Evolutionary conservation across 2,888 invertebrate species (phyloP), one percentile per base, ranked within the genome.

Genomic region (Megamerina dolium): DNA sequence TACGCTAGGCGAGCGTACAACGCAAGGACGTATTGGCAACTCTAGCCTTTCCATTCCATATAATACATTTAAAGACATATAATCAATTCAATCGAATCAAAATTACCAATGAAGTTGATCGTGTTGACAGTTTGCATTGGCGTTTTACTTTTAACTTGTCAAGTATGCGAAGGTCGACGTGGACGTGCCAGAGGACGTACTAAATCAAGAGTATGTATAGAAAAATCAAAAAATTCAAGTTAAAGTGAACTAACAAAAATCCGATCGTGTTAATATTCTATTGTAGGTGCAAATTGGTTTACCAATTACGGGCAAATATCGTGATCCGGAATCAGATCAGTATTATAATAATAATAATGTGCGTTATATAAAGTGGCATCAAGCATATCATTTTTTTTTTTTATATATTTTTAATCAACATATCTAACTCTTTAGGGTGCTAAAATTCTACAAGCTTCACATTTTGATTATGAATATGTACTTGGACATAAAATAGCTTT

Each of bases 401-500:
- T n/a, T n/a, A n/a, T n/a, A n/a, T n/a, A n/a, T n/a, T n/a, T n/a
- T n/a, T n/a, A n/a, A n/a, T n/a, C n/a, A n/a, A n/a, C n/a, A n/a
- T n/a, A 37, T 38, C n/a, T 37, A 34, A 17, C 36, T 32, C 37
- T 20, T 16, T 66, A 92, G 92, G 92, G 92, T 16, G 93, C 93
- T 0, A 90, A 90, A 73, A 93, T 93, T 48, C 73, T 85, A 27
- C 77, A 87, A 55, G 86, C 90, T 4, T 92, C 92, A 2, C 92
- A 93, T 72, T 93, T 93, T 69, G 92, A 93, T 72, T 84, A 85
- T 73, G 91, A 92, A 78, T 93, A 91, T 74, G 87, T 89, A 42
- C 73, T 95, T 61, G 94, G 94, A 1, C 92, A 94, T 68, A 94
- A 94, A 74, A 91, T 94, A 50, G 87, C 90, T 9, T 91, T 94